These are phyloP conservation scores for Ametastegia equiseti DNA, from an alignment of 2,888 invertebrate genomes.

Conservation along the genomic window DNA sequence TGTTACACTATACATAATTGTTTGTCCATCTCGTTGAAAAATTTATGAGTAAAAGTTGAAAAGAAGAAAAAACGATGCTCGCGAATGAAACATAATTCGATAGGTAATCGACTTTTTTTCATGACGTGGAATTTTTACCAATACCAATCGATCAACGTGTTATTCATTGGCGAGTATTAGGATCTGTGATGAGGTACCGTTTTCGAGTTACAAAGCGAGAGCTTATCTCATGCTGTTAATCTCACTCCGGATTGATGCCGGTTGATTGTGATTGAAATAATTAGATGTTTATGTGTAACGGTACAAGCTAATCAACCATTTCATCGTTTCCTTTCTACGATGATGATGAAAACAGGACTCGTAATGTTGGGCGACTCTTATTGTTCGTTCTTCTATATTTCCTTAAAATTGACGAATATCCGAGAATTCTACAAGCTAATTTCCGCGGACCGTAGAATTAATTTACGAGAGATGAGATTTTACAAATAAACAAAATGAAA, in stretches of 20 bases:
- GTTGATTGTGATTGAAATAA: constrained; percentile 37
- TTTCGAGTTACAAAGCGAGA: constrained; percentile 4
- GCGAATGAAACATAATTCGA: not conserved
- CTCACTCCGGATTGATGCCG: constrained; percentile 8
- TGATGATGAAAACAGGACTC: not conserved
- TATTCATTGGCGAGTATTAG: not conserved
- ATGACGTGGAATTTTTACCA: no score
- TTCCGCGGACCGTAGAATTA: no score
- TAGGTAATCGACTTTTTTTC: no score
- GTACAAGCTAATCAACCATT: constrained; percentile 10
- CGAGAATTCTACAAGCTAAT: not conserved
- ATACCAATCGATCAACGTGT: not conserved
- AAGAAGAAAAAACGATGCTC: not conserved
- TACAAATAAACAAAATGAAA: no score
- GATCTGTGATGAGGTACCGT: constrained; percentile 14
- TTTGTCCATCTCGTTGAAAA: not conserved
- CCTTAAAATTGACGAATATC: not conserved
- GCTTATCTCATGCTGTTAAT: constrained; percentile 25
- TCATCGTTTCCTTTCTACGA: not conserved
- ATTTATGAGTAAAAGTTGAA: not conserved
- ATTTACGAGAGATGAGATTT: no score
- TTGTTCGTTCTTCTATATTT: not conserved
- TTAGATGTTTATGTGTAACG: constrained; percentile 24
- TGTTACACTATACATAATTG: not conserved
- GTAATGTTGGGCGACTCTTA: not conserved